Conservation (phyloP, 2,113 vertebrate species). For the Nesospiza acunhae region DNA sequence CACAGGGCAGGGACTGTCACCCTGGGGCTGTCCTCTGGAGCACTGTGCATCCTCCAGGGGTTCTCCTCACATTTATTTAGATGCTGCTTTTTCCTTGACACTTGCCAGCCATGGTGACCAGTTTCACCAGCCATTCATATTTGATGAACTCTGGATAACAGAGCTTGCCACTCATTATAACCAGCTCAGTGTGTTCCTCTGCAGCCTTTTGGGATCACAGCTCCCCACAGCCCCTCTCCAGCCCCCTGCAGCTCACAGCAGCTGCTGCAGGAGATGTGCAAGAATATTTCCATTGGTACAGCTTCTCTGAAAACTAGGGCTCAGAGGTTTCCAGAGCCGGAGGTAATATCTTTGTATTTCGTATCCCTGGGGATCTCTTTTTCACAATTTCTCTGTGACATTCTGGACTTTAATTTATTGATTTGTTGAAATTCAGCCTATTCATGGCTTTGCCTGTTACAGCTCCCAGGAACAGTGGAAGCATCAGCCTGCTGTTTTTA, state of each 20-base stretch:
- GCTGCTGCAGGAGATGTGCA: neutral
- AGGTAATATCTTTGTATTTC: neutral
- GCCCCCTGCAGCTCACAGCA: neutral
- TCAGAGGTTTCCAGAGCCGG: neutral
- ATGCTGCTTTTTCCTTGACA: neutral
- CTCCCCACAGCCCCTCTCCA: neutral
- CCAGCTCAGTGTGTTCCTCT: neutral
- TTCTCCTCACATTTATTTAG: neutral
- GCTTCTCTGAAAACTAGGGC: neutral
- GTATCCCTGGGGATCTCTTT: neutral
- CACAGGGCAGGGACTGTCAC: neutral
- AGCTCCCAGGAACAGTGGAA: neutral
- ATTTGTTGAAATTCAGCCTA: constrained; percentile 5
- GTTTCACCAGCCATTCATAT: neutral
- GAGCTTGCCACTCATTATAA: neutral
- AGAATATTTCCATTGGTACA: neutral
- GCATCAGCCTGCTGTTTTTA: neutral
- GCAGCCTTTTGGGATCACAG: neutral
- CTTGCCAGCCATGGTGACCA: neutral
- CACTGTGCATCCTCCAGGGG: rapidly evolving
- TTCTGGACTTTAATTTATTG: neutral
- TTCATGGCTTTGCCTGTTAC: neutral
- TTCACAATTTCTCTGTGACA: neutral
- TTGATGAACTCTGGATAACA: neutral
- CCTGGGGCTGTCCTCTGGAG: neutral